A percentile compares a stretch with the other conserved stretches of the same genome.
These are phyloP conservation scores for Apamea anceps DNA, from an alignment of 2,888 invertebrate genomes.

Conservation along the genomic window DNA sequence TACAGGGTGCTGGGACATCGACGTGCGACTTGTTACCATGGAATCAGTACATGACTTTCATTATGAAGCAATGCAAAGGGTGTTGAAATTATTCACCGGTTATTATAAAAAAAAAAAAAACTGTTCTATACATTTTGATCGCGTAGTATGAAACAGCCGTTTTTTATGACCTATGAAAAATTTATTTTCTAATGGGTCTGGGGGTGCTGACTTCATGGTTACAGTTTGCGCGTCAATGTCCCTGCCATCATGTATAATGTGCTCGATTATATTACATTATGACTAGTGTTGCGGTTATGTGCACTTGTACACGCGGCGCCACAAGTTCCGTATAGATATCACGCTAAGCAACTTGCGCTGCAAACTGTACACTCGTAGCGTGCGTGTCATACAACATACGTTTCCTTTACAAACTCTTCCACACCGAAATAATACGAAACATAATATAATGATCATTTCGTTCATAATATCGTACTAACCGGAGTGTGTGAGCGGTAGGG, in stretches of 20 bases:
- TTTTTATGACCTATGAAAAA: not conserved
- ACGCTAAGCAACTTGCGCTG: constrained; percentile 34
- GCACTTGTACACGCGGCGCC: constrained; percentile 72
- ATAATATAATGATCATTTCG: constrained; percentile 51
- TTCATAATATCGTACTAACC: constrained; percentile 57
- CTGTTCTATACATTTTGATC: not conserved
- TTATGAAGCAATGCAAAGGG: not conserved
- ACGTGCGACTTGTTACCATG: not conserved
- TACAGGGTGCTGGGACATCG: not conserved
- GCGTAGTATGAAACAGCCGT: not conserved
- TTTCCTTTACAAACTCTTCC: constrained; percentile 47
- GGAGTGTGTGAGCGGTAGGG: constrained; percentile 64
- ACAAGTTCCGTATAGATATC: constrained; percentile 49
- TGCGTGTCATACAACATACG: constrained; percentile 40
- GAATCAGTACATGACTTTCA: not conserved
- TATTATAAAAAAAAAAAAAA: not conserved
- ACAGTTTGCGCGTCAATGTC: not conserved
- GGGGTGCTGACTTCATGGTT: not conserved
- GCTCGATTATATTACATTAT: constrained; percentile 76
- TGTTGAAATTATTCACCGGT: not conserved
- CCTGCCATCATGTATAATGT: constrained; percentile 38
- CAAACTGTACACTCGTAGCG: constrained; percentile 48
- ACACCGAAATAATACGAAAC: constrained; percentile 60
- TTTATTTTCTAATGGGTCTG: not conserved
- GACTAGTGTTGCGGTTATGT: constrained; percentile 84